Conservation (phyloP, 2,797 vertebrate species). For the Malacoraja senta region DNA sequence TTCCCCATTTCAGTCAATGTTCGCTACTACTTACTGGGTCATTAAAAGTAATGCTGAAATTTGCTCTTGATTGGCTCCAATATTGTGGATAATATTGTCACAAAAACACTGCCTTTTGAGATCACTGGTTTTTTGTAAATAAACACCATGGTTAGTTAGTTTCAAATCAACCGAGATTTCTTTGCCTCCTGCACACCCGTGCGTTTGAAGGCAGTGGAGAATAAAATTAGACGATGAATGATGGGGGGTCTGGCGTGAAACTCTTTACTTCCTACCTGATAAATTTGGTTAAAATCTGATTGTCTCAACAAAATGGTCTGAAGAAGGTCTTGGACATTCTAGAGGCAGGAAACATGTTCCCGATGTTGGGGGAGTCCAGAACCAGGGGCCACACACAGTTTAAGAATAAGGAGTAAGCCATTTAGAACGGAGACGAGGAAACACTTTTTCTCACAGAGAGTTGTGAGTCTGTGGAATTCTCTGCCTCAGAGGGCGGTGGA, state of each 20-base stretch:
- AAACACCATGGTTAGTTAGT: neutral
- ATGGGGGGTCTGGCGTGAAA: neutral
- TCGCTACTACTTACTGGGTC: neutral
- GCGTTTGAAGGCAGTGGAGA: neutral
- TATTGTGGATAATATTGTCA: neutral
- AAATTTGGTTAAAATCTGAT: neutral
- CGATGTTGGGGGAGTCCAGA: no score
- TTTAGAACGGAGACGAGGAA: no score
- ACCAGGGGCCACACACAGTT: no score
- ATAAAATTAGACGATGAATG: neutral
- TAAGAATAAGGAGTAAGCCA: no score
- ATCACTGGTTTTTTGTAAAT: neutral
- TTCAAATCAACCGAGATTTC: neutral
- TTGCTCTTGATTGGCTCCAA: no score
- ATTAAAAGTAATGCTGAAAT: neutral
- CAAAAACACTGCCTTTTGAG: neutral
- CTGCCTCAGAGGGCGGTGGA: no score
- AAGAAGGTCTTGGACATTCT: no score
- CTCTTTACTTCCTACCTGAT: neutral
- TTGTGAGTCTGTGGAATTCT: no score
- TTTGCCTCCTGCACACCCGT: no score
- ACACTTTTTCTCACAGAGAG: no score
- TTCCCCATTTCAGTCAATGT: neutral
- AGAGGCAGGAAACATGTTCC: no score
- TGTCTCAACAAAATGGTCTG: no score